phyloP scores from a whole-genome alignment of 2,797 vertebrate genomes.

The Neostethus bicornis region DNA sequence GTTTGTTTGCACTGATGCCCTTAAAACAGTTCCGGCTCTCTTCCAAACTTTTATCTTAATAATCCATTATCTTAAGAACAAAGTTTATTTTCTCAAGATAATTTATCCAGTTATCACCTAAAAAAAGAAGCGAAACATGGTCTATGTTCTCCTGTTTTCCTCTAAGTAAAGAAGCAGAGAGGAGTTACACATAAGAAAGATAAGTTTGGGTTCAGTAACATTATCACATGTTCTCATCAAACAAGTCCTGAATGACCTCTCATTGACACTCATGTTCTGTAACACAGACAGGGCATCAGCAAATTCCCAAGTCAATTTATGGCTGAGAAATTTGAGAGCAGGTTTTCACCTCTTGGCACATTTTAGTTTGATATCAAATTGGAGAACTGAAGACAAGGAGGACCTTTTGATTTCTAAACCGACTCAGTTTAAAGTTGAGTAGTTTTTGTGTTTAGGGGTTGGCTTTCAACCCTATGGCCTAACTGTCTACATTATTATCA shows the following conservation, averaged over 20 bases:
- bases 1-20: too few relatives aligned
- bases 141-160: neutral
- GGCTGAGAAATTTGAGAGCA: constrained; percentile 51
- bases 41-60: too few relatives aligned
- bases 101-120: too few relatives aligned
- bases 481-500: neutral
- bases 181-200: neutral
- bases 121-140: too few relatives aligned
- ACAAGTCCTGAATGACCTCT: constrained; percentile 10
- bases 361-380: constrained; percentile 17
- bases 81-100: too few relatives aligned
- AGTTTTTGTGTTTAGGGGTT: neutral
- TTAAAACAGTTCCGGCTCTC: too few relatives aligned
- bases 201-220: neutral
- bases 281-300: constrained; percentile 3
- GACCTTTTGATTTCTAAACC: constrained; percentile 10
- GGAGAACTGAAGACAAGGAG: constrained; percentile 3
- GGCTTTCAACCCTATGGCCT: neutral
- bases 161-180: neutral
- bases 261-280: constrained; percentile 30
- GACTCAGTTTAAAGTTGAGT: constrained; percentile 4
- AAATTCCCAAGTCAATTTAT: constrained; percentile 14
- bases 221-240: neutral
- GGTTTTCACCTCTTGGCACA: constrained; percentile 4
- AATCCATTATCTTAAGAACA: too few relatives aligned